These are phyloP conservation scores for Craterocephalus amniculus DNA, from an alignment of 2,797 vertebrate genomes.

Conservation along the genomic window DNA sequence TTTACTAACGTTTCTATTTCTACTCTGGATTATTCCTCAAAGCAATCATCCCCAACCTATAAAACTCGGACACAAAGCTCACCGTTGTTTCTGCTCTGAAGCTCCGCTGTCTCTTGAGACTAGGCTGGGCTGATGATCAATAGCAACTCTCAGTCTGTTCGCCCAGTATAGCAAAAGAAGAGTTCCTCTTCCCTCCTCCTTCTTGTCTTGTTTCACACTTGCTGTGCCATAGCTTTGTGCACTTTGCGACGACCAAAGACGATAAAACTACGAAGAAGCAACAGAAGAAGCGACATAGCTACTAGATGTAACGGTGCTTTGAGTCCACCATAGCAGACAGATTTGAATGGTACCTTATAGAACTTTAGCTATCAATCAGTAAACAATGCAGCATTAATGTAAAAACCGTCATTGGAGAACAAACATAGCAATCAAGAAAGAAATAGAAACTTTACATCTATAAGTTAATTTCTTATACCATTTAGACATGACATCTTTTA, in stretches of 20 bases:
- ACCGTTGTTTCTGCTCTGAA: constrained; percentile 52
- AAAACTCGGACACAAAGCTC: constrained; percentile 41
- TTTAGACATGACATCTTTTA: too few relatives aligned
- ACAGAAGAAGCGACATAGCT: too few relatives aligned
- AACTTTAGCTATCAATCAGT: too few relatives aligned
- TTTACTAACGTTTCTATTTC: constrained; percentile 5
- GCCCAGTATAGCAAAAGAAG: not conserved
- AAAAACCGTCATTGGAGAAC: too few relatives aligned
- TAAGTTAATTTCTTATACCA: too few relatives aligned
- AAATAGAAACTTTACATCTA: too few relatives aligned
- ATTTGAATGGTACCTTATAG: too few relatives aligned
- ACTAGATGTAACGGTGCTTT: too few relatives aligned
- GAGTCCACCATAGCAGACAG: too few relatives aligned
- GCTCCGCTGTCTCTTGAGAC: constrained; percentile 48
- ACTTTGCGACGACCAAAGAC: not conserved
- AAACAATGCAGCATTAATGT: too few relatives aligned
- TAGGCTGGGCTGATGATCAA: constrained; percentile 70
- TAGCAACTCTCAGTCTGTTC: constrained; percentile 18
- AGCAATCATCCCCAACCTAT: not conserved
- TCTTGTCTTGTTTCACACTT: not conserved
- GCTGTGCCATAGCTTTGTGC: not conserved
- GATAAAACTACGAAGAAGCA: not conserved
- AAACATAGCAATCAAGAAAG: too few relatives aligned
- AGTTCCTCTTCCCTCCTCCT: not conserved
- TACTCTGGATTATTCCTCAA: not conserved